These are phyloP conservation scores for Ara ararauna DNA, from an alignment of 2,797 vertebrate species.

Conservation along the genomic window DNA sequence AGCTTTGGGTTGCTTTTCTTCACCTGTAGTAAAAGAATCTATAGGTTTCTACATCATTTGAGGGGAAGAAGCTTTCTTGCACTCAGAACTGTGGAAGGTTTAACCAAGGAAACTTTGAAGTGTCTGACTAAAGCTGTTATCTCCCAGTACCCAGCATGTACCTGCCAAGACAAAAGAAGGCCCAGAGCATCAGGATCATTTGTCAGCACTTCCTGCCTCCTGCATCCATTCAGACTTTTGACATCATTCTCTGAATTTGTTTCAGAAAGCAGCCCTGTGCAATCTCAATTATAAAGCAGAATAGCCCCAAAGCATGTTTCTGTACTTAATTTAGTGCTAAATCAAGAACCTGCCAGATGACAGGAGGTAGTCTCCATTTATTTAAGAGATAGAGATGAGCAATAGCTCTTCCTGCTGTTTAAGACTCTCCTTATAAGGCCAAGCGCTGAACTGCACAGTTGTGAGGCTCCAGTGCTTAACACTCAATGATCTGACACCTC, in stretches of 20 bases:
- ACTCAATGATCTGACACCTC: background rate
- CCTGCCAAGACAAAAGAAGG: background rate
- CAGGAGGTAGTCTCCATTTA: background rate
- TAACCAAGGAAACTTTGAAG: background rate
- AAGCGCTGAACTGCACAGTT: background rate
- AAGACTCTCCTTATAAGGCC: background rate
- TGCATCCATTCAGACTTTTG: background rate
- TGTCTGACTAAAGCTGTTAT: background rate
- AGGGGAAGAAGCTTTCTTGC: background rate
- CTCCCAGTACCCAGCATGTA: background rate
- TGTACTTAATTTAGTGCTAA: background rate
- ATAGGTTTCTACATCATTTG: background rate
- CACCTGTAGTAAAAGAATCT: background rate
- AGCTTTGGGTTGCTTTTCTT: background rate
- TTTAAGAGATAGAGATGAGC: background rate
- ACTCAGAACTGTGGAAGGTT: background rate
- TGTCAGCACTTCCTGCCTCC: background rate
- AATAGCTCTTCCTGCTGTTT: background rate
- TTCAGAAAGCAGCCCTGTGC: background rate
- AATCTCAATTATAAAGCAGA: background rate
- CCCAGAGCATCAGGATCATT: background rate
- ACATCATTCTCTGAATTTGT: background rate
- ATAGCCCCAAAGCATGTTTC: background rate
- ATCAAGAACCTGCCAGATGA: background rate
- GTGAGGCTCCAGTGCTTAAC: background rate